phyloP scores from a whole-genome alignment of 2,888 invertebrate genomes.

The Machimus rusticus region DNA sequence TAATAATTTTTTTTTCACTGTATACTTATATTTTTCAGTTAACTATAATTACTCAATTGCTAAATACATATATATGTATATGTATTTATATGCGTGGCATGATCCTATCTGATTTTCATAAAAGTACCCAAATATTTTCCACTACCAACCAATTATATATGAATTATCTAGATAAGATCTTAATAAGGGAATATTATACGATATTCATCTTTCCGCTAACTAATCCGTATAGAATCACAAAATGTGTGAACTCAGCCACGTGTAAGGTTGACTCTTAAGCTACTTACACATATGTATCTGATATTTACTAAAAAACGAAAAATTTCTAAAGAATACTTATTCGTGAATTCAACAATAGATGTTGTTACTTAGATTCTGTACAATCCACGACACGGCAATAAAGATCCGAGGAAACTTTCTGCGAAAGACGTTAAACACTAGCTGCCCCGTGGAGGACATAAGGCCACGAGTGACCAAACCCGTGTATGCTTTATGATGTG shows the following conservation, averaged over 20 bases:
- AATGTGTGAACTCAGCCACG: neutral
- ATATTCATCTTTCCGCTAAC: neutral
- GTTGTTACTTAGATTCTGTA: neutral
- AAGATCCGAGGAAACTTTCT: neutral
- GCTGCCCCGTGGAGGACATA: neutral
- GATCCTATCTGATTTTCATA: no score
- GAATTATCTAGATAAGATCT: no score
- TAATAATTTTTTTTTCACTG: no score
- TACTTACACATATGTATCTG: neutral
- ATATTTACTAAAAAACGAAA: neutral
- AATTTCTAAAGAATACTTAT: neutral
- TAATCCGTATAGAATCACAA: neutral
- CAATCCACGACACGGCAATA: neutral
- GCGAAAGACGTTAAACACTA: neutral
- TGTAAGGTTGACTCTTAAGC: neutral
- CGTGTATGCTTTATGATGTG: neutral
- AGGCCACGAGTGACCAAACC: neutral
- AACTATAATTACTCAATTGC: no score
- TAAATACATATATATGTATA: no score
- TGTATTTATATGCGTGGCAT: no score
- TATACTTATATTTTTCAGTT: no score
- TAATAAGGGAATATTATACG: neutral
- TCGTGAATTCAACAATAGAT: neutral
- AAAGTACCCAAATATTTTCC: no score
- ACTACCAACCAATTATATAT: no score